Conservation (phyloP, 1,140 invertebrate genomes). For the Euura lappo region DNA sequence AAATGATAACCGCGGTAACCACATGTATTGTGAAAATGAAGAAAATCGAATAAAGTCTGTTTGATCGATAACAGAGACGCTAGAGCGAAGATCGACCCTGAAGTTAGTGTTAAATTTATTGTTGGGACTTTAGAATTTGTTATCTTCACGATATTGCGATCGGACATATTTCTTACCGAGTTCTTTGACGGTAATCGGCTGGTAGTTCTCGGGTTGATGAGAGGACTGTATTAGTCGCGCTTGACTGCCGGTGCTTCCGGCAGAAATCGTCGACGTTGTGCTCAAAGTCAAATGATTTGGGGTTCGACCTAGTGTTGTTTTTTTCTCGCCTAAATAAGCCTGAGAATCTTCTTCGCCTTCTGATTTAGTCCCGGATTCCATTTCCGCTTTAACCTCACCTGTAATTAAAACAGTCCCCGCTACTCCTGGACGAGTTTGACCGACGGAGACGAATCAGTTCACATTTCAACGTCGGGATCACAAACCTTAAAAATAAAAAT, state of each 20-base stretch:
- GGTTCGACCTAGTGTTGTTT: conserved; percentile 78
- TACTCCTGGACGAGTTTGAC: conserved; percentile 23
- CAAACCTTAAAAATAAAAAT: too few species aligned
- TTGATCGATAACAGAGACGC: too few species aligned
- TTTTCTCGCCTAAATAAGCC: conserved; percentile 70
- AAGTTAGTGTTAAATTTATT: too few species aligned
- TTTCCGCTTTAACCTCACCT: conserved; percentile 59
- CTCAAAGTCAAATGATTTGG: conserved; percentile 92
- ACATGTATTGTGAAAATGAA: too few species aligned
- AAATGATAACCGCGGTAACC: too few species aligned
- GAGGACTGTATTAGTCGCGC: conserved; percentile 92
- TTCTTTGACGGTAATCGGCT: conserved; percentile 83
- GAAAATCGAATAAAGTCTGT: too few species aligned
- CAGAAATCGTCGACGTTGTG: conserved; percentile 91
- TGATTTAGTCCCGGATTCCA: conserved; percentile 80
- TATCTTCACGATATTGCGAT: not conserved
- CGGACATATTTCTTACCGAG: conserved; percentile 73
- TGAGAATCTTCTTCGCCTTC: conserved; percentile 87
- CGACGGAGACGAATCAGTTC: not conserved
- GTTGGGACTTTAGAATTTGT: not conserved
- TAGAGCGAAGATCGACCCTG: too few species aligned
- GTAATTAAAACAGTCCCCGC: conserved; percentile 35
- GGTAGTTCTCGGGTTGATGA: conserved; percentile 88
- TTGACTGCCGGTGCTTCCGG: conserved; percentile 91
- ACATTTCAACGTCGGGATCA: too few species aligned